Evolutionary conservation across 37 sponge, comb jelly and placozoan species (phyloP), one percentile per base, ranked within the genome.

Genomic region (Amphimedon queenslandica): DNA sequence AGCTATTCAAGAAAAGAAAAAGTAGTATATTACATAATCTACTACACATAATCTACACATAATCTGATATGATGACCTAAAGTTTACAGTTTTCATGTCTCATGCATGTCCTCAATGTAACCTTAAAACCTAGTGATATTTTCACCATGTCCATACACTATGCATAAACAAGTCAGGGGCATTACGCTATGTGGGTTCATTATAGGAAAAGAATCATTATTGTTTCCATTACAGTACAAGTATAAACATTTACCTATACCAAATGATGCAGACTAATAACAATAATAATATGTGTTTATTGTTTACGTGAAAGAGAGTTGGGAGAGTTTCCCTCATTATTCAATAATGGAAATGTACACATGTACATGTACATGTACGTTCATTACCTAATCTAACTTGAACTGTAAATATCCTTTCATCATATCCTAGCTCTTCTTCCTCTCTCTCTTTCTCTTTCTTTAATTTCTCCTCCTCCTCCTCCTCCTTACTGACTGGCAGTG

Each of bases 381-480:
- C 32, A 29, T 24, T 33, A 63, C 51, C 58, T 21, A 51, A 11
- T 24, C 42, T 24, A 36, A 67, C 71, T 66, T 79, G 33, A 28
- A 74, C 75, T 40, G 64, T 74, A 37, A 74, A 60, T 2, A 58
- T 51, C 40, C 60, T 30, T 21, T 33, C 24, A n/a, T n/a, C n/a
- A n/a, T n/a, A n/a, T n/a, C n/a, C n/a, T n/a, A n/a, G n/a, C n/a
- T n/a, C n/a, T 57, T 40, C 28, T 4, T 20, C 28, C 51, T 70
- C 34, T 28, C 30, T 1, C 6, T 34, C 65, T 58, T 38, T 43
- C 21, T 53, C 57, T 53, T 66, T 42, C 21, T 35, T 31, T 24
- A 32, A 57, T 34, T 36, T 31, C 41, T 65, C 67, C 4, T 16
- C 16, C 8, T 8, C 13, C 13, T 47, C 53, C 13, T 47, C 13